A percentile compares a stretch with the other conserved stretches of the same genome.
phyloP scores from a whole-genome alignment of 2,113 vertebrate genomes.

The Circaetus cinerascens region DNA sequence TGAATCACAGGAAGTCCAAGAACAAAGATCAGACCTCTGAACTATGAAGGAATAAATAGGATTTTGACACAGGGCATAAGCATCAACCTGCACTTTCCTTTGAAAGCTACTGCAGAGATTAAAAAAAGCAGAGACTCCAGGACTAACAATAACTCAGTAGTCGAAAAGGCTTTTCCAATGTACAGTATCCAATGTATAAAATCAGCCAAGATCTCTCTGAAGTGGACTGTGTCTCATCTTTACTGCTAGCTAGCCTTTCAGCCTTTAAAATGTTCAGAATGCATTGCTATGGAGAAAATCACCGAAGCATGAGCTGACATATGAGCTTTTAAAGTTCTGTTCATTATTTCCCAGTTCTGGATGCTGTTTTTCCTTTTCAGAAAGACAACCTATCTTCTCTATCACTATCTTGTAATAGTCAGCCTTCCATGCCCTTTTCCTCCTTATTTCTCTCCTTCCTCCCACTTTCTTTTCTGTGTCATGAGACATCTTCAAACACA shows the following conservation, averaged over 20 bases:
- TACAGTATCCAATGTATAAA: background rate
- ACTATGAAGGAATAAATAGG: background rate
- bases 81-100: background rate
- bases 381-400: background rate
- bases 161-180: background rate
- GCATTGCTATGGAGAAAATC: background rate
- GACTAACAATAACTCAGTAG: constrained; percentile 10
- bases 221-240: constrained; percentile 19
- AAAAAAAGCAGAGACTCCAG: background rate
- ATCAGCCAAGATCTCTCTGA: background rate
- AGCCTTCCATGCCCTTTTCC: background rate
- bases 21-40: background rate
- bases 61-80: constrained; percentile 1
- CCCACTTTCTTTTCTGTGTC: background rate
- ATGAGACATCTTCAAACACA: background rate
- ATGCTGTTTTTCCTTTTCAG: background rate
- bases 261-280: background rate
- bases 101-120: background rate
- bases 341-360: background rate
- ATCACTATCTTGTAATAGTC: background rate
- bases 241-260: constrained; percentile 6
- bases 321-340: background rate
- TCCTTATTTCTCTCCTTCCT: background rate
- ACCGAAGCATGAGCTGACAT: background rate
- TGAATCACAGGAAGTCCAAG: background rate